Conservation (phyloP, 1,140 invertebrate genomes). For the Aphelinus atriplicis region DNA sequence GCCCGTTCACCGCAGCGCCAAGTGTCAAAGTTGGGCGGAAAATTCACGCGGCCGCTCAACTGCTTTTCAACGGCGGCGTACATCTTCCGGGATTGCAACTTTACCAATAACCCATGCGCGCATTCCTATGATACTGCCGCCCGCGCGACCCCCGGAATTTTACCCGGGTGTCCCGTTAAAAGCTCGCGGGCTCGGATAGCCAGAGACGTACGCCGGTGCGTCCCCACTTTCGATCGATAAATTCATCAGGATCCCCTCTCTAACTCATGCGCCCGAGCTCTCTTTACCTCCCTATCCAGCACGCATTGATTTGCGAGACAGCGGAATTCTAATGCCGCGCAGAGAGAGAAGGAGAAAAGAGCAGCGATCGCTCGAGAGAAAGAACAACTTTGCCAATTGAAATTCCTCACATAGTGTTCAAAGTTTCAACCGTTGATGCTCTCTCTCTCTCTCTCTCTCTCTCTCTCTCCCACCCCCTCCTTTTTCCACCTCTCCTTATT, state of each 20-base stretch:
- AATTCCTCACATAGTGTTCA: conserved; percentile 45
- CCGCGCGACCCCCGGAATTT: too few relatives aligned
- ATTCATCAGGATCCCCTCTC: too few relatives aligned
- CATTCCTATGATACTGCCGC: background rate
- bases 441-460: background rate
- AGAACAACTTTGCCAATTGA: conserved; percentile 46
- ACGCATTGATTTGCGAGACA: conserved; percentile 14
- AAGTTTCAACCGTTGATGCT: conserved; percentile 36
- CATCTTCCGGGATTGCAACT: conserved; percentile 1
- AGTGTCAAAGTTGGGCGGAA: background rate
- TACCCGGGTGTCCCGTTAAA: too few relatives aligned
- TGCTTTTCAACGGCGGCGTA: background rate
- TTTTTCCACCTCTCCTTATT: background rate
- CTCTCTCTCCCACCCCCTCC: background rate
- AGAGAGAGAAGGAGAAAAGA: background rate
- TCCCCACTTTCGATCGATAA: too few relatives aligned
- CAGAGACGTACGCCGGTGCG: too few relatives aligned
- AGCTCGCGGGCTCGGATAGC: too few relatives aligned
- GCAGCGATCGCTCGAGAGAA: conserved; percentile 22
- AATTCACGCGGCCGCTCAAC: background rate
- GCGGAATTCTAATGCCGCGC: conserved; percentile 6
- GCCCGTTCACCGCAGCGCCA: background rate
- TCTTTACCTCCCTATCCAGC: background rate
- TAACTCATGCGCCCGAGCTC: too few relatives aligned
- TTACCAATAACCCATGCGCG: background rate